Percentiles rank a stretch among this genome's conserved stretches.
phyloP scores from a whole-genome alignment of 2,797 vertebrate genomes.

The Gymnoscopelus microlampas region DNA sequence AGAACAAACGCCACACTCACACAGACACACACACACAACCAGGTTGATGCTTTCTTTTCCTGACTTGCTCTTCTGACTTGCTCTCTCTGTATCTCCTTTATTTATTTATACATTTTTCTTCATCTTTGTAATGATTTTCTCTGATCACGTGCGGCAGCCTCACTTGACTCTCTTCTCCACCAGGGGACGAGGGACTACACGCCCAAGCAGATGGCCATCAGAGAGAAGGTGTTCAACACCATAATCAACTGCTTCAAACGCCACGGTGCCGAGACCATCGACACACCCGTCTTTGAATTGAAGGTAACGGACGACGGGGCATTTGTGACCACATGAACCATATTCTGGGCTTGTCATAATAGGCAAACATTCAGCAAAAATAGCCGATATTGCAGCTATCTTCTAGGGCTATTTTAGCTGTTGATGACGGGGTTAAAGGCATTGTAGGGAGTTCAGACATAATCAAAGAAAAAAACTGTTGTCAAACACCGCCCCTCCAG shows the following conservation, averaged over 20 bases:
- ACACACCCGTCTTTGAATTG: conserved; percentile 95
- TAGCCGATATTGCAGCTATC: too few relatives aligned
- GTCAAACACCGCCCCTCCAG: too few relatives aligned
- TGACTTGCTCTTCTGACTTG: background rate
- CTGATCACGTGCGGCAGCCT: background rate
- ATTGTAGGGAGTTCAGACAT: too few relatives aligned
- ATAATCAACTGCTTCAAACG: conserved; percentile 92
- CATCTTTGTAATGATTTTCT: too few relatives aligned
- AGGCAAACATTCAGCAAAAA: too few relatives aligned
- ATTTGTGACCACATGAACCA: too few relatives aligned
- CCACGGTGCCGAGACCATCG: conserved; percentile 95
- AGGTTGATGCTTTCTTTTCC: too few relatives aligned
- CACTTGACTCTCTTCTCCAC: conserved; percentile 9
- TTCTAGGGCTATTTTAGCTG: too few relatives aligned
- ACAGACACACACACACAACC: too few relatives aligned
- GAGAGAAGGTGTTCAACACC: conserved; percentile 89
- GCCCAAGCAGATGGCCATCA: conserved; percentile 92
- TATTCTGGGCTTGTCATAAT: too few relatives aligned
- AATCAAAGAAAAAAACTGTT: too few relatives aligned
- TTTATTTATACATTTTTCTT: background rate
- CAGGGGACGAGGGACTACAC: conserved; percentile 95
- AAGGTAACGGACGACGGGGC: conserved; percentile 79
- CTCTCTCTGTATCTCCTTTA: background rate
- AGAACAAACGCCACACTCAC: background rate
- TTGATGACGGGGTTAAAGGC: too few relatives aligned